A percentile compares a stretch with the other conserved stretches of the same genome.
Evolutionary conservation across 92 coral and sea anemone species (phyloP).

Genomic region (Micromussa lordhowensis): DNA sequence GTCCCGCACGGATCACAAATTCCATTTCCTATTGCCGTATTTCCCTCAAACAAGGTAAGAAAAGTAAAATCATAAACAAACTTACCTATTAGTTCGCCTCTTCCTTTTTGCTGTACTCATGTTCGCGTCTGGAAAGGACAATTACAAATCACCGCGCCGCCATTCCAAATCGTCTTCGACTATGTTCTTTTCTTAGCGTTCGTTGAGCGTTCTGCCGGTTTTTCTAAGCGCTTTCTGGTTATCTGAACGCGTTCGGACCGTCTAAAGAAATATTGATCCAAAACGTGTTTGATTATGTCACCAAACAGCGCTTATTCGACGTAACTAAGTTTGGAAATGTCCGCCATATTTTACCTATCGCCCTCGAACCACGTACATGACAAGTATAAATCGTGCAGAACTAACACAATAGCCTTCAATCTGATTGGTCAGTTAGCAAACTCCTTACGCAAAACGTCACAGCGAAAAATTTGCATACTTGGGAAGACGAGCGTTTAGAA

Average conservation of each 20-base stretch:
- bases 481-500: slow-evolving; percentile 34
- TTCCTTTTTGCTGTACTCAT: slow-evolving; percentile 93
- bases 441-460: slow-evolving; percentile 81
- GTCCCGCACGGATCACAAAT: slow-evolving; percentile 15
- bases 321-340: slow-evolving; percentile 17
- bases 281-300: slow-evolving; percentile 14
- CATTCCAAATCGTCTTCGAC: slow-evolving; percentile 15
- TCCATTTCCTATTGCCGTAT: slow-evolving; percentile 16
- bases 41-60: neutral
- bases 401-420: slow-evolving; percentile 75
- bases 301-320: slow-evolving; percentile 30
- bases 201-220: slow-evolving; percentile 1
- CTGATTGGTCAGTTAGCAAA: slow-evolving; percentile 76
- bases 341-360: slow-evolving; percentile 38
- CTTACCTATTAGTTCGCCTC: slow-evolving; percentile 94
- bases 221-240: neutral
- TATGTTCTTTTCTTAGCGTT: slow-evolving; percentile 5
- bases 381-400: slow-evolving; percentile 64
- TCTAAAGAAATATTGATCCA: neutral
- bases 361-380: slow-evolving; percentile 24
- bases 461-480: slow-evolving; percentile 81
- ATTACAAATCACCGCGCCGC: slow-evolving; percentile 22
- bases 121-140: slow-evolving; percentile 19
- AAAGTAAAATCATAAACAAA: slow-evolving; percentile 1
- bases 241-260: neutral